A percentile compares a stretch with the other conserved stretches of the same genome.
These are phyloP conservation scores for Prunella fulvescens DNA, from an alignment of 2,113 vertebrate species.

Conservation along the genomic window DNA sequence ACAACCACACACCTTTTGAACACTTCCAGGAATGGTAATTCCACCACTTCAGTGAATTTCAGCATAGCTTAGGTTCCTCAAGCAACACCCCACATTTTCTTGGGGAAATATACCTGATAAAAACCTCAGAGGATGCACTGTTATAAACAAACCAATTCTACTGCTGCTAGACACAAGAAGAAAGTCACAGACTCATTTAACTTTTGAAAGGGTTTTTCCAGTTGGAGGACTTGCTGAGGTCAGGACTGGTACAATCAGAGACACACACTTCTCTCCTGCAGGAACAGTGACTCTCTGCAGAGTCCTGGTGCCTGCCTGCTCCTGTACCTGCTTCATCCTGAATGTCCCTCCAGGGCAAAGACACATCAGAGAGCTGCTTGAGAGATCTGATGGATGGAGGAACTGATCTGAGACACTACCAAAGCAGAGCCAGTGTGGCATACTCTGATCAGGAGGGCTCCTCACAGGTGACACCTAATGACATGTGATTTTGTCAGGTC, in stretches of 20 bases:
- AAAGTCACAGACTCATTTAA: not conserved
- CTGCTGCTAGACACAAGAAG: not conserved
- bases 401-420: not conserved
- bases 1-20: not conserved
- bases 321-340: not conserved
- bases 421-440: not conserved
- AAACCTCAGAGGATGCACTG: not conserved
- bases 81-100: not conserved
- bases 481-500: too few species aligned
- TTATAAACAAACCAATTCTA: not conserved
- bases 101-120: not conserved
- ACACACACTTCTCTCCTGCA: not conserved
- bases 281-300: not conserved
- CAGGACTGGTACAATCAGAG: not conserved
- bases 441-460: not conserved
- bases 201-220: not conserved
- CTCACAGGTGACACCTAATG: not conserved
- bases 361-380: not conserved
- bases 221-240: not conserved
- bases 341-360: not conserved
- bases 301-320: not conserved
- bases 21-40: not conserved
- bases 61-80: not conserved
- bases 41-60: not conserved
- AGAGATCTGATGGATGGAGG: not conserved